A percentile compares a stretch with the other conserved stretches of the same genome.
Conservation (phyloP, 2,888 invertebrate genomes). For the Trachelus iudaicus region DNA sequence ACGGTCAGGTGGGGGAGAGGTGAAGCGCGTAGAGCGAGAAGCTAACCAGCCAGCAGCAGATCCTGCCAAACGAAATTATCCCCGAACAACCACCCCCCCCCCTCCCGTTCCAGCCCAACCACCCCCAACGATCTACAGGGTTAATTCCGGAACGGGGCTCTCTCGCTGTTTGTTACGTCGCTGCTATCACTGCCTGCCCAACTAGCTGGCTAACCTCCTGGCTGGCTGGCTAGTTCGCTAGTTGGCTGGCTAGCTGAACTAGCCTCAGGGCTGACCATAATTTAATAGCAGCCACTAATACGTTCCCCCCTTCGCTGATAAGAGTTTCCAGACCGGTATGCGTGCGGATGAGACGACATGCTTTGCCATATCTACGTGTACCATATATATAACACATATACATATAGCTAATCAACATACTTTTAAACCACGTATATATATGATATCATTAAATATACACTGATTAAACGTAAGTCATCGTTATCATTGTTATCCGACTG, state of each 20-base stretch:
- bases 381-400: too few species aligned
- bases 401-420: too few species aligned
- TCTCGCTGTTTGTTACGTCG: slow-evolving; percentile 42
- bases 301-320: slow-evolving; percentile 47
- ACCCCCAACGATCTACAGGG: slow-evolving; percentile 48
- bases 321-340: slow-evolving; percentile 31
- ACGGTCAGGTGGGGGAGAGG: not conserved
- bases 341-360: slow-evolving; percentile 23
- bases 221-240: too few species aligned
- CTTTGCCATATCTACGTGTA: too few species aligned
- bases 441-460: too few species aligned
- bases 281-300: slow-evolving; percentile 60
- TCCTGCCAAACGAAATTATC: slow-evolving; percentile 59
- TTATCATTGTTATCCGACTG: too few species aligned
- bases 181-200: slow-evolving; percentile 43
- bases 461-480: too few species aligned
- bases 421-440: too few species aligned
- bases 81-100: slow-evolving; percentile 27
- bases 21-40: not conserved
- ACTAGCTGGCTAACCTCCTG: too few species aligned
- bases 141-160: slow-evolving; percentile 44
- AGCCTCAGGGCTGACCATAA: slow-evolving; percentile 55
- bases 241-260: slow-evolving; percentile 2
- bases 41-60: not conserved
- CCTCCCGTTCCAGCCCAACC: too few species aligned